Evolutionary conservation across 1,140 invertebrate species (phyloP).

Genomic region (Papilio xuthus): DNA sequence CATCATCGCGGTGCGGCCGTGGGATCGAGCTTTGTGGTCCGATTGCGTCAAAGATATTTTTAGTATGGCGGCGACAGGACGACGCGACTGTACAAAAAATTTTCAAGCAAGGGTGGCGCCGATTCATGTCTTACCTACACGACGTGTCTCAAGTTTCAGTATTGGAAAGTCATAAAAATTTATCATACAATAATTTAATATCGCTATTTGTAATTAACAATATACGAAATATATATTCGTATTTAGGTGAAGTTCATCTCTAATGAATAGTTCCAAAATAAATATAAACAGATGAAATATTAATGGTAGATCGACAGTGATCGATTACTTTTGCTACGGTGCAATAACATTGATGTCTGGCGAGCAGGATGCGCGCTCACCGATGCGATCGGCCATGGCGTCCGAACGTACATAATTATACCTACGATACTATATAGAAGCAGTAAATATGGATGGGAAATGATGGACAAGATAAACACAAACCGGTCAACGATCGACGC

Average conservation of each 20-base stretch:
- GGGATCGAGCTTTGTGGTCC: constrained; percentile 62
- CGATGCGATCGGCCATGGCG: constrained; percentile 69
- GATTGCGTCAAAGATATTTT: constrained; percentile 77
- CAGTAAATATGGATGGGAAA: constrained; percentile 65
- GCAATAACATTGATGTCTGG: constrained; percentile 35
- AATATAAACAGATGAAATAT: neutral
- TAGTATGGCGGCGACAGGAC: constrained; percentile 62
- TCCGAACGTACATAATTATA: constrained; percentile 53
- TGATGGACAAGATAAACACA: constrained; percentile 77
- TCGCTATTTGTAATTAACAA: neutral
- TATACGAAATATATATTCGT: neutral
- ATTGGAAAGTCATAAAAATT: neutral
- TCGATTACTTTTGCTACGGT: constrained; percentile 33
- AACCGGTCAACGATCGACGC: constrained; percentile 59
- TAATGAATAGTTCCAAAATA: neutral
- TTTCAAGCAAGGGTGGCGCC: constrained; percentile 66
- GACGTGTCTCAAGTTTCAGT: constrained; percentile 19
- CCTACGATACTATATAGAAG: constrained; percentile 52
- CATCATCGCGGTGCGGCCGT: constrained; percentile 61
- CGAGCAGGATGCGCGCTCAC: constrained; percentile 61
- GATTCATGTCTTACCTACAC: constrained; percentile 33
- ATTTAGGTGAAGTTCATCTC: neutral
- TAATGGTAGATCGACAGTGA: constrained; percentile 27
- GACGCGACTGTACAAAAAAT: constrained; percentile 71
- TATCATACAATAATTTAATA: neutral